phyloP scores from a whole-genome alignment of 2,113 vertebrate species.

The Hemiscyllium ocellatum region DNA sequence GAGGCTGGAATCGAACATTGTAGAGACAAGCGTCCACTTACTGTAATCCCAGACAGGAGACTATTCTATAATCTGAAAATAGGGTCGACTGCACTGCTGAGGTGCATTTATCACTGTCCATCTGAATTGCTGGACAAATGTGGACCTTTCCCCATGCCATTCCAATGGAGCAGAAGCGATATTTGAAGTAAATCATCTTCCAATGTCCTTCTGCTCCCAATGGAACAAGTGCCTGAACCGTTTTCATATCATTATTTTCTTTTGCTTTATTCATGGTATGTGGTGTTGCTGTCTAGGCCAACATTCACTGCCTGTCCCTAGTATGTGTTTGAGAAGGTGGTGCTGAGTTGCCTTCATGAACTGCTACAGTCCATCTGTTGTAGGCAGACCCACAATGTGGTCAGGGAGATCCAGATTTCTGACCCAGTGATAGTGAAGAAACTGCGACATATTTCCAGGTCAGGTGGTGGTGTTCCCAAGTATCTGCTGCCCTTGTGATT shows the following conservation, averaged over 20 bases:
- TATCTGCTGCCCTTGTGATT: too few species aligned
- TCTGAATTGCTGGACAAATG: background rate
- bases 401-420: too few species aligned
- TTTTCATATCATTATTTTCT: background rate
- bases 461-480: too few species aligned
- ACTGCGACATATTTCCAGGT: too few species aligned
- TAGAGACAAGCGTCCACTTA: background rate
- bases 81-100: background rate
- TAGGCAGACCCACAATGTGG: too few species aligned
- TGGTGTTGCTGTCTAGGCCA: too few species aligned
- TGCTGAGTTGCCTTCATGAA: too few species aligned
- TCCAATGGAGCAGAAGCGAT: background rate
- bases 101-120: background rate
- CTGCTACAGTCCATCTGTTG: too few species aligned
- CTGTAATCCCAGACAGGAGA: background rate
- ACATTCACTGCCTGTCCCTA: too few species aligned
- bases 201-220: background rate
- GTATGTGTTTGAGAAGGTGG: too few species aligned
- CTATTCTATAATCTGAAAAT: background rate
- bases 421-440: too few species aligned
- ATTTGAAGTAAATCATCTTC: background rate
- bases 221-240: background rate
- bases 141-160: background rate
- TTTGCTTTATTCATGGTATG: background rate
- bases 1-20: background rate